A percentile compares a stretch with the other conserved stretches of the same genome.
These are phyloP conservation scores for Porites divaricata DNA, from an alignment of 92 coral and sea anemone genomes.

Conservation along the genomic window DNA sequence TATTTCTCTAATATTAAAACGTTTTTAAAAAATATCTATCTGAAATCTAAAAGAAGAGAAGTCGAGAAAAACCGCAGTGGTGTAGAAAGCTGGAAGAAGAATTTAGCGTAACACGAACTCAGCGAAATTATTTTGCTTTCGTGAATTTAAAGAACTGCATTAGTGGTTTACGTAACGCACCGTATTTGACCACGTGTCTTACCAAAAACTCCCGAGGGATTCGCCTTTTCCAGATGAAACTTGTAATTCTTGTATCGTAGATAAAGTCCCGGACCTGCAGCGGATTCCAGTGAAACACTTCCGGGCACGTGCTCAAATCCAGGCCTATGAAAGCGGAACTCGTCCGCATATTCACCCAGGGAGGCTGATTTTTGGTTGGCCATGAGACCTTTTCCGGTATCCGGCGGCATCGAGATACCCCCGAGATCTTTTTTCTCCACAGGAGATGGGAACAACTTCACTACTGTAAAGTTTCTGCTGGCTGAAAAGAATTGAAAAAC, in stretches of 20 bases:
- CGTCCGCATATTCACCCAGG: slow-evolving; percentile 70
- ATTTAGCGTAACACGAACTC: too few relatives aligned
- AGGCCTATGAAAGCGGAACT: slow-evolving; percentile 90
- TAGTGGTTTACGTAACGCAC: too few relatives aligned
- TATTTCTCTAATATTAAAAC: too few relatives aligned
- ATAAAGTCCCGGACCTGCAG: slow-evolving; percentile 81
- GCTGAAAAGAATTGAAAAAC: slow-evolving; percentile 44
- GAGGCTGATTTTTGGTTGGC: slow-evolving; percentile 62
- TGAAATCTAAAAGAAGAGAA: too few relatives aligned
- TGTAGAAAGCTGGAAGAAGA: too few relatives aligned
- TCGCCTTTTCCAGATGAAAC: slow-evolving; percentile 85
- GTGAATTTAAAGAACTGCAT: too few relatives aligned
- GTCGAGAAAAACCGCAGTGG: too few relatives aligned
- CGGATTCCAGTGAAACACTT: slow-evolving; percentile 88
- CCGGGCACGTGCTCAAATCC: slow-evolving; percentile 87
- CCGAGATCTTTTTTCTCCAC: slow-evolving; percentile 5
- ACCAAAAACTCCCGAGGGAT: slow-evolving; percentile 91
- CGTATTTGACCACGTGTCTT: neutral
- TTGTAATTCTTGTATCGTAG: slow-evolving; percentile 95
- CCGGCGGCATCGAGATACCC: slow-evolving; percentile 27
- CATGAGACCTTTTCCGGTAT: slow-evolving; percentile 58
- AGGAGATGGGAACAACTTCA: slow-evolving; percentile 56
- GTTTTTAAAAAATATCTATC: too few relatives aligned
- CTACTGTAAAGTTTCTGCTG: slow-evolving; percentile 75
- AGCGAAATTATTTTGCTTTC: too few relatives aligned